Conservation (phyloP, 2,888 invertebrate species). For the Agrypnus murinus region DNA sequence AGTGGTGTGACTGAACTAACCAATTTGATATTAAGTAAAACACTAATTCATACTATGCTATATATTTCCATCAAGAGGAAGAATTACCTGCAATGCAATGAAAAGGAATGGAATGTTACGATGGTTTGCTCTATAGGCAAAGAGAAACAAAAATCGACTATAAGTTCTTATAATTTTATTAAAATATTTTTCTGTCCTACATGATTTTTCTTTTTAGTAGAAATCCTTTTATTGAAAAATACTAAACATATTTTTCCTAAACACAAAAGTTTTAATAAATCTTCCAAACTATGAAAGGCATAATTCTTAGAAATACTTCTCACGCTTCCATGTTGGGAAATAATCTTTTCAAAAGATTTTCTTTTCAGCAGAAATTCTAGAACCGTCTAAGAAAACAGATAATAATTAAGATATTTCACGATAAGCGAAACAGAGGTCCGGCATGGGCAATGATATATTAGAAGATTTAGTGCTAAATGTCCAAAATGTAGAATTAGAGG, state of each 20-base stretch:
- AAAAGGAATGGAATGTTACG: constrained; percentile 4
- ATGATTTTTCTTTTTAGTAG: neutral
- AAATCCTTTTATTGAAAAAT: neutral
- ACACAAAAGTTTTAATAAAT: too few relatives aligned
- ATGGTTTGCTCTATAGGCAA: neutral
- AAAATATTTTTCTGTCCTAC: constrained; percentile 11
- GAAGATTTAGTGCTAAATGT: constrained; percentile 16
- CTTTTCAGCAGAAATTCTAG: neutral
- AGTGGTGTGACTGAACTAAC: constrained; percentile 28
- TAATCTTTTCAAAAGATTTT: neutral
- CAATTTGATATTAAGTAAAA: constrained; percentile 35
- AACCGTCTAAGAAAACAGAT: neutral
- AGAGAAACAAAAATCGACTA: neutral
- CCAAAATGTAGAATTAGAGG: constrained; percentile 16
- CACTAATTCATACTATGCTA: constrained; percentile 29
- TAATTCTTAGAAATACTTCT: too few relatives aligned
- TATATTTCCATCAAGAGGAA: neutral
- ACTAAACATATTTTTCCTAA: too few relatives aligned
- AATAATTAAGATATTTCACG: neutral
- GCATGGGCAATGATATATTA: constrained; percentile 6
- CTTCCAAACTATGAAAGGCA: too few relatives aligned
- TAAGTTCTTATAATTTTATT: constrained; percentile 11
- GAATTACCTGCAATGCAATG: neutral
- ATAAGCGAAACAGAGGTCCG: neutral
- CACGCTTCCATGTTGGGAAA: too few relatives aligned